Base-by-base conservation (phyloP, 64 coral and sea anemone species). In the Orbicella faveolata region DNA sequence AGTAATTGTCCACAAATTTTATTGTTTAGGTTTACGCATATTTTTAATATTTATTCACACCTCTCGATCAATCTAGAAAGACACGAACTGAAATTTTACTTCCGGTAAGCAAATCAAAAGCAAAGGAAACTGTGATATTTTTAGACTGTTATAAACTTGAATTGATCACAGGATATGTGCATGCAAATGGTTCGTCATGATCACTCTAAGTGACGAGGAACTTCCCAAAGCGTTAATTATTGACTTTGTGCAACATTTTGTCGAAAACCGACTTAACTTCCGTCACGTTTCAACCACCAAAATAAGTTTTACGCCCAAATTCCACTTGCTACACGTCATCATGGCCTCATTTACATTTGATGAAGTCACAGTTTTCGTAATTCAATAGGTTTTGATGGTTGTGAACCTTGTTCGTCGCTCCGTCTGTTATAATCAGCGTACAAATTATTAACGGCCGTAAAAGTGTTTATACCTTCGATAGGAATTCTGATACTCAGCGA, bases 341-440 rank as follows among this genome's bases (percentile, higher is more conserved):
- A 87, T 52, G 57, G 76, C 82, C 81, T 84, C 84, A 87, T 92
- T 92, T 92, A 78, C 90, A 92, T 92, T 78, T 85, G 83, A 87
- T 92, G 90, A 92, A 92, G 90, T 92, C 90, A 92, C 90, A 92
- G 83, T 92, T 81, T 92, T 87, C 90, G 90, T 87, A 92, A 79
- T 84, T 87, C 79, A 92, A 92, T 92, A 92, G 90, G 90, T 92
- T 92, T 79, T 64, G 83, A 63, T 65, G 34, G 37, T 87, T 75
- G 84, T 25, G 73, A 36, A 64, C 72, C 19, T 2, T 66, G 36
- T 77, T 77, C 52, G 34, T 57, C 67, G 81, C 57, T 61, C 81
- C 37, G 81, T 41, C 63, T 67, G 67, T 70, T 79, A 51, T 57
- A 79, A 79, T 79, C 77, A 57, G 48, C 25, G 41, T 83, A 39